phyloP scores from a whole-genome alignment of 2,797 vertebrate genomes.

The Avahi laniger region DNA sequence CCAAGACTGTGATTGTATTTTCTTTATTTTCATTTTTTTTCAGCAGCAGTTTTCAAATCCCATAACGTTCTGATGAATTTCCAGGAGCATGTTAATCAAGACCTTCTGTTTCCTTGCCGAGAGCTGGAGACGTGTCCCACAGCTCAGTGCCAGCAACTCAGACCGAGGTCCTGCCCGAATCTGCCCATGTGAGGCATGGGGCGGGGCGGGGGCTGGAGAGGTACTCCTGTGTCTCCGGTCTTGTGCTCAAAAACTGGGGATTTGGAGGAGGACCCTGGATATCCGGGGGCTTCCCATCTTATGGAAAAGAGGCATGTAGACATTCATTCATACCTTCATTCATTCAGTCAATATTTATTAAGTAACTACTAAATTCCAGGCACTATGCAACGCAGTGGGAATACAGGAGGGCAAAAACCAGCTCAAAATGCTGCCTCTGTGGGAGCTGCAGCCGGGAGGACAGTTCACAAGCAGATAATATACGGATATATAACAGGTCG shows the following conservation, averaged over 20 bases:
- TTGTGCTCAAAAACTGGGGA: background rate
- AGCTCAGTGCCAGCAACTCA: fast-evolving
- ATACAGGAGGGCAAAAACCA: background rate
- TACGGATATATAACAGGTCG: fast-evolving
- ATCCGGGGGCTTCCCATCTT: background rate
- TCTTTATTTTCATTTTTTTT: background rate
- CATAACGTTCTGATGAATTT: background rate
- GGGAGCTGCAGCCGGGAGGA: background rate
- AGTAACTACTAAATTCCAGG: no score
- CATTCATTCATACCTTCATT: background rate
- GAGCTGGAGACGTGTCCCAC: background rate
- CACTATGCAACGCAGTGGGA: background rate
- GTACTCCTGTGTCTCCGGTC: background rate
- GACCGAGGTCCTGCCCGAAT: no score
- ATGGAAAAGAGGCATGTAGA: background rate
- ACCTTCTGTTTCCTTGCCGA: background rate
- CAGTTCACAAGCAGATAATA: background rate
- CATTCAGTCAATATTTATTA: background rate
- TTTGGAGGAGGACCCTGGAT: no score
- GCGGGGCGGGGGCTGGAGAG: background rate
- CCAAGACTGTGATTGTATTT: conserved; percentile 17
- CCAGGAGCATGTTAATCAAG: background rate
- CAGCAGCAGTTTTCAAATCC: background rate
- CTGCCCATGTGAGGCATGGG: background rate
- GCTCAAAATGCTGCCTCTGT: background rate